Evolutionary conservation across 2,888 invertebrate genomes (phyloP), one percentile per base, ranked within the genome.

Genomic region (Gnatocerus cornutus): DNA sequence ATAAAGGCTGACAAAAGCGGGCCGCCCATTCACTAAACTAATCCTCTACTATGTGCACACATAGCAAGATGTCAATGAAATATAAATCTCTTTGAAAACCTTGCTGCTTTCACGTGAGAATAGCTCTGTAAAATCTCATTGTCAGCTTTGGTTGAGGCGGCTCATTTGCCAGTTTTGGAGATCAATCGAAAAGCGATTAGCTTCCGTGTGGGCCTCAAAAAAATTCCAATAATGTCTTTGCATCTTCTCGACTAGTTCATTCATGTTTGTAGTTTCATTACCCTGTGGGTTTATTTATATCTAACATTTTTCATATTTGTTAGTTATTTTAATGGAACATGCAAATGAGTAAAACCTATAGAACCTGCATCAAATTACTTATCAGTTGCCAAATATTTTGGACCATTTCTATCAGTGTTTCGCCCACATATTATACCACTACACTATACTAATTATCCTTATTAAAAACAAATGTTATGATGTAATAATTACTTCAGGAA

Each of bases 151-250:
- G 59, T 30, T 29, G 52, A 61, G 48, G 68, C 50, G 50, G 63
- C 63, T 62, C 68, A 69, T 69, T 69, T 69, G 63, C 58, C 64
- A 64, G 69, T 68, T 62, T 41, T 48, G 13, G 63, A 63, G 59
- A 63, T 63, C 63, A 63, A 63, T 66, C 65, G 56, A 56, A 59
- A 59, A 48, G 59, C 48, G 59, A 59, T 59, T 59, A 59, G 59
- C 59, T 59, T 37, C 59, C 53, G 52, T 63, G 52, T 53, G 52
- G 63, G 33, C 53, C 29, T 9, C 10, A 8, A 50, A 12, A 37
- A 50, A 46, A 21, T 58, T 50, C 50, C 37, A 50, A 9, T 48
- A 41, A 55, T 55, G 7, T 4, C 33, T 7, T 33, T 33, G 7
- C 1, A 1, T 9, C 6, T 33, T 33, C 7, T 33, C 1, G 33